These are phyloP conservation scores for Epinotia ramella DNA, from an alignment of 2,888 invertebrate genomes.

Conservation along the genomic window DNA sequence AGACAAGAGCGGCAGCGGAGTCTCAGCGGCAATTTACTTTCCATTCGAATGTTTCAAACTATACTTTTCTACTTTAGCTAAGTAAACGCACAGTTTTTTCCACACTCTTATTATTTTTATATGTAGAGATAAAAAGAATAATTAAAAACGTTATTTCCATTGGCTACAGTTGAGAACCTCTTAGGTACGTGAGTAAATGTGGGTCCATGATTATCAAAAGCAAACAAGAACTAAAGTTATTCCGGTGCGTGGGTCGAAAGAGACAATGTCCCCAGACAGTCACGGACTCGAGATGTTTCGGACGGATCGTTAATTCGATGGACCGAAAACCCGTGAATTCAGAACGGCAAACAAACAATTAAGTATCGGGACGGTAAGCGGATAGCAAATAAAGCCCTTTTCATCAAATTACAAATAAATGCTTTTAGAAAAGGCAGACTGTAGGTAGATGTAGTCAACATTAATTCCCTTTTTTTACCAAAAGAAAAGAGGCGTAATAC, in stretches of 20 bases:
- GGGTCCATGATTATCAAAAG: constrained; percentile 35
- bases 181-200: constrained; percentile 39
- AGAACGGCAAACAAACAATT: constrained; percentile 26
- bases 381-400: constrained; percentile 6
- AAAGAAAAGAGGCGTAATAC: background rate
- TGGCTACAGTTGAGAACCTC: background rate
- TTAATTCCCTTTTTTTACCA: constrained; percentile 2
- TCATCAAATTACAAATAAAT: background rate
- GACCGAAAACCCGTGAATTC: constrained; percentile 8
- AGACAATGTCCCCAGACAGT: constrained; percentile 33
- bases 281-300: constrained; percentile 17
- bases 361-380: background rate
- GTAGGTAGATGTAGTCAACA: background rate
- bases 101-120: background rate
- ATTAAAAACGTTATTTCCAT: constrained; percentile 22
- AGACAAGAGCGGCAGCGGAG: background rate
- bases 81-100: too few species aligned
- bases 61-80: too few species aligned
- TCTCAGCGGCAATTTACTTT: background rate
- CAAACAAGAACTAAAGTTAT: constrained; percentile 30
- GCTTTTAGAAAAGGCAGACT: background rate
- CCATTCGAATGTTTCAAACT: background rate
- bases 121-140: background rate
- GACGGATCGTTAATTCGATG: constrained; percentile 8
- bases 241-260: constrained; percentile 31